Evolutionary conservation across 2,797 vertebrate genomes (phyloP).

Genomic region (Nothura maculosa): DNA sequence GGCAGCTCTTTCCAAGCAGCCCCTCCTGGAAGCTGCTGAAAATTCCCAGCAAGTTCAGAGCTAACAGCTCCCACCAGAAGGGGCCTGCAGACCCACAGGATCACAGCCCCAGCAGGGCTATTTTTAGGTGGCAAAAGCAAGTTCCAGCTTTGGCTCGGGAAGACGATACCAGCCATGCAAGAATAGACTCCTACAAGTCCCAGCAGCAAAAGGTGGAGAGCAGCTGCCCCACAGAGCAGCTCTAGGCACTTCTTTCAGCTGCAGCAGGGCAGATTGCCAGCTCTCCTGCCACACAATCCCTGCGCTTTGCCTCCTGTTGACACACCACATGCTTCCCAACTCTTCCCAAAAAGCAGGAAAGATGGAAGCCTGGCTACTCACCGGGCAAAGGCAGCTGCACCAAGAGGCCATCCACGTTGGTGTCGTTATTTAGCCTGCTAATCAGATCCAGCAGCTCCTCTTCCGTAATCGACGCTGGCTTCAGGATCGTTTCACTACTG

Average conservation of each 20-base stretch:
- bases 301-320: fast-evolving
- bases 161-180: not conserved
- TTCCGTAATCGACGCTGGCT: constrained; percentile 88
- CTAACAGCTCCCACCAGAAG: not conserved
- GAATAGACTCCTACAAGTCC: not conserved
- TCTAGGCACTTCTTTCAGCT: not conserved
- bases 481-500: constrained; percentile 94
- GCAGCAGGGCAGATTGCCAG: not conserved
- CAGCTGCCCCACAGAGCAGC: not conserved
- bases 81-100: not conserved
- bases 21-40: not conserved
- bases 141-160: not conserved
- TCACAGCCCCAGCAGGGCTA: not conserved
- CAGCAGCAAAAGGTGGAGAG: not conserved
- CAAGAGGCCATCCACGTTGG: constrained; percentile 90
- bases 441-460: constrained; percentile 93
- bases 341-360: fast-evolving
- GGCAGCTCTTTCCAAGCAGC: not conserved
- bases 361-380: constrained; percentile 29
- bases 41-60: not conserved
- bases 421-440: constrained; percentile 89
- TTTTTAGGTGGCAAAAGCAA: not conserved
- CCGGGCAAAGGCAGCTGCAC: constrained; percentile 97
- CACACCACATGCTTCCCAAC: fast-evolving
- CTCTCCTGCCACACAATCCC: not conserved